A percentile compares a stretch with the other conserved stretches of the same genome.
phyloP scores from a whole-genome alignment of 2,888 invertebrate species.

The Philaethria dido region DNA sequence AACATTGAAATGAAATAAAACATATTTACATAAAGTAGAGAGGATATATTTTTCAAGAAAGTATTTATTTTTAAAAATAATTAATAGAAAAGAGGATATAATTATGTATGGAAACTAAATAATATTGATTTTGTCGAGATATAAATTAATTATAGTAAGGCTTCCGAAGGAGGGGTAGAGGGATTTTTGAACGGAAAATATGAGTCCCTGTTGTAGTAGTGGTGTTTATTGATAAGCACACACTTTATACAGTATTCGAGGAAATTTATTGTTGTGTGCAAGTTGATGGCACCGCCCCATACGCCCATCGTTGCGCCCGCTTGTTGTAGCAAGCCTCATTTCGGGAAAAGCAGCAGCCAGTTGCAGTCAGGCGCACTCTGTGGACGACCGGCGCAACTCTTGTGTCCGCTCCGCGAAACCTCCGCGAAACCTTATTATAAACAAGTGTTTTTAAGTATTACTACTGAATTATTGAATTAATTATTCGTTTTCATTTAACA shows the following conservation, averaged over 20 bases:
- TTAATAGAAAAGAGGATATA: not conserved
- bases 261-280: slow-evolving; percentile 6
- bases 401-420: not conserved
- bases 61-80: too few species aligned
- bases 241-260: slow-evolving; percentile 1
- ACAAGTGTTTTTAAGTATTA: not conserved
- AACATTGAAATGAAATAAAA: too few species aligned
- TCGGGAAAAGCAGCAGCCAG: slow-evolving; percentile 26
- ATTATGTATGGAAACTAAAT: not conserved
- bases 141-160: not conserved
- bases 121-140: not conserved
- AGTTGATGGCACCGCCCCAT: slow-evolving; percentile 14
- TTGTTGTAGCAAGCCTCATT: slow-evolving; percentile 20
- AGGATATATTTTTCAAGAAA: too few species aligned
- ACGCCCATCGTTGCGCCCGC: slow-evolving; percentile 3
- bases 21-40: too few species aligned
- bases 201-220: not conserved
- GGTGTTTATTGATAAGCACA: slow-evolving; percentile 1
- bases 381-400: not conserved
- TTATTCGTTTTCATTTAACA: not conserved
- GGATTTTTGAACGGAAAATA: slow-evolving; percentile 6
- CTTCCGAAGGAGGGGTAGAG: not conserved
- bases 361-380: slow-evolving; percentile 15
- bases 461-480: not conserved
- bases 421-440: not conserved